Evolutionary conservation across 2,113 vertebrate species (phyloP).

Genomic region (Peromyscus californicus): DNA sequence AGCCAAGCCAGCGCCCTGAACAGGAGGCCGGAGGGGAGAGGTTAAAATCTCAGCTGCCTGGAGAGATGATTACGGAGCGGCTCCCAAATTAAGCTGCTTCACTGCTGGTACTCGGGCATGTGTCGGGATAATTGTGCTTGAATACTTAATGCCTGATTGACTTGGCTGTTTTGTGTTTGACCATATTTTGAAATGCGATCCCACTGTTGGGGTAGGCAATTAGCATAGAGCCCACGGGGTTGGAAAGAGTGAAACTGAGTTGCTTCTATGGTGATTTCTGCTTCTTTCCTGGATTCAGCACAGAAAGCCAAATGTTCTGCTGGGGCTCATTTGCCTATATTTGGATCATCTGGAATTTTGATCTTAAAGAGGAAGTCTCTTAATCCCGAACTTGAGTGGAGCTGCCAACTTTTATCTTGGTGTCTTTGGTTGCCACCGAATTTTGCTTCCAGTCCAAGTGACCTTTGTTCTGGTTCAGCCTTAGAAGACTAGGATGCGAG

Average conservation of each 20-base stretch:
- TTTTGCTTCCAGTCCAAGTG: constrained; percentile 51
- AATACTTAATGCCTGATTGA: constrained; percentile 84
- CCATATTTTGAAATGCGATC: constrained; percentile 83
- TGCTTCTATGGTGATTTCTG: constrained; percentile 78
- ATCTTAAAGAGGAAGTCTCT: constrained; percentile 81
- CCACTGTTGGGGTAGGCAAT: constrained; percentile 82
- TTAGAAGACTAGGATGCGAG: neutral
- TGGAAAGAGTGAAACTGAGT: constrained; percentile 71
- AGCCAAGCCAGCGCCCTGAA: neutral
- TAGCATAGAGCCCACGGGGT: constrained; percentile 81
- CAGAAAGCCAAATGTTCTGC: constrained; percentile 75
- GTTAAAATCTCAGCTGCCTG: constrained; percentile 83
- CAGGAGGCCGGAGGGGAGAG: constrained; percentile 75
- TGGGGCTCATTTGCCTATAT: constrained; percentile 82
- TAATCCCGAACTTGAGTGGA: constrained; percentile 64
- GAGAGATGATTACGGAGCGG: constrained; percentile 72
- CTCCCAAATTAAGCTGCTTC: constrained; percentile 81
- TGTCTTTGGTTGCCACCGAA: neutral
- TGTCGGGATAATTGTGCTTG: constrained; percentile 83
- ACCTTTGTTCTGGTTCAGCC: constrained; percentile 52
- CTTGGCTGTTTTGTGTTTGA: constrained; percentile 84
- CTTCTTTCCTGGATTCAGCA: constrained; percentile 76
- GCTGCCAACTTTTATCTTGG: constrained; percentile 65
- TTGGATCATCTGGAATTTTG: constrained; percentile 82
- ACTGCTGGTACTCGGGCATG: constrained; percentile 82